Base-by-base conservation (phyloP, 2,888 invertebrate genomes). In the Beris morrisii region DNA sequence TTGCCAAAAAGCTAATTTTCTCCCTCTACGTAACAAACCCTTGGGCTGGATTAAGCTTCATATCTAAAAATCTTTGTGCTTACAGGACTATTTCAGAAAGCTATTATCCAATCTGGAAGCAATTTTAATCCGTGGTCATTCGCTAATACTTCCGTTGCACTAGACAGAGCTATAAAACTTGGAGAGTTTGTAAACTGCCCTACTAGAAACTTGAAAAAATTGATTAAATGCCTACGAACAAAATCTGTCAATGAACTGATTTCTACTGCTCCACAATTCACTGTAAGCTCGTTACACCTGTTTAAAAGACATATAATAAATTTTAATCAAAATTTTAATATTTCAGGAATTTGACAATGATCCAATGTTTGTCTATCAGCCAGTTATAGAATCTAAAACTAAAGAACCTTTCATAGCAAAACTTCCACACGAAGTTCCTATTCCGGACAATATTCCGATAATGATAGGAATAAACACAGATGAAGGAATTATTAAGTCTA, bases 311-410 rank as follows among this genome's bases (percentile, higher is more conserved):
- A 7, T 38, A 38, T 38, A 7, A 38, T 38, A 7, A 38, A 22
- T 22, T 22, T 22, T 22, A 7, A 7, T 38, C 38, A 38, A 38
- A 1, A 38, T 38, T 38, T 38, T 38, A 7, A 9, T 38, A 38
- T 38, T 74, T 31, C 69, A 90, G 89, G 82, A 84, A 65, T 91
- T 89, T 88, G 90, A 90, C 74, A 87, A 86, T 71, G 89, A 91
- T 78, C 89, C 91, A 0, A 88, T 90, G 87, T 88, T 91, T 69
- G 88, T 91, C 0, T 92, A 92, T 75, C 88, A 88, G 72, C 91
- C 92, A 0, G 89, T 89, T 0, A 83, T 89, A 0, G 93, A 93
- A 75, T 88, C 87, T 0, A 80, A 85, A 52, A 83, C 86, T 9
- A 83, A 85, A 0, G 88, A 85, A 2, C 89, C 91, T 1, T 91